Conservation (phyloP, 2,888 invertebrate genomes). For the Prosopocoilus inquinatus region DNA sequence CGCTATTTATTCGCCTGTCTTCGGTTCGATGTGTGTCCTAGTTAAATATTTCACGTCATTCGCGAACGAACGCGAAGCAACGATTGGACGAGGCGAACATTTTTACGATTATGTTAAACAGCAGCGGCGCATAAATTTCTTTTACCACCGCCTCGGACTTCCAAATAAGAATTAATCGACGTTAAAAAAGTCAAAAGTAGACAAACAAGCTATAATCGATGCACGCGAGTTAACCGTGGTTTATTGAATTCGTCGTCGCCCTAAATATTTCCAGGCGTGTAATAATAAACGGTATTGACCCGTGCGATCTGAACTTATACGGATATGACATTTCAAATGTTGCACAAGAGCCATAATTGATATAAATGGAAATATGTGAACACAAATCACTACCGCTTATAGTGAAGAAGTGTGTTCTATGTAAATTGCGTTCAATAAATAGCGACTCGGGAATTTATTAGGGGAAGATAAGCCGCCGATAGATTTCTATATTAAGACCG, state of each 20-base stretch:
- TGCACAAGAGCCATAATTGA: conserved; percentile 35
- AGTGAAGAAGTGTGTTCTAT: conserved; percentile 47
- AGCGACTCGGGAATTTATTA: conserved; percentile 38
- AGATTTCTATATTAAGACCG: conserved; percentile 39
- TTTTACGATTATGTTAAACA: no score
- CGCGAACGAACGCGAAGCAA: no score
- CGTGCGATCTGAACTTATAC: conserved; percentile 21
- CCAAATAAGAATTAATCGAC: no score
- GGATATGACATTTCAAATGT: conserved; percentile 26
- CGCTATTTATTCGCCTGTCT: neutral
- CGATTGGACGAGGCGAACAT: no score
- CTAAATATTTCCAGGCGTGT: neutral
- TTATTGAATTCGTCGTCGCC: neutral
- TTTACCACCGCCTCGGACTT: no score
- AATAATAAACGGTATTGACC: conserved; percentile 16
- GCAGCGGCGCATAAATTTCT: no score
- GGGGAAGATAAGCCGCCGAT: conserved; percentile 31
- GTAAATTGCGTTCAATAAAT: conserved; percentile 46
- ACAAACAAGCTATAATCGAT: no score
- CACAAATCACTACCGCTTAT: conserved; percentile 37
- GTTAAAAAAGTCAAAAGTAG: no score
- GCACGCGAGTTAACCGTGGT: no score
- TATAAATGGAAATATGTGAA: conserved; percentile 33
- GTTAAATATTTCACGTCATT: conserved; percentile 1
- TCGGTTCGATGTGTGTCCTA: conserved; percentile 1